A percentile compares a stretch with the other conserved stretches of the same genome.
Conservation (phyloP, 2,797 vertebrate species). For the Oceanodroma leucorhoa region DNA sequence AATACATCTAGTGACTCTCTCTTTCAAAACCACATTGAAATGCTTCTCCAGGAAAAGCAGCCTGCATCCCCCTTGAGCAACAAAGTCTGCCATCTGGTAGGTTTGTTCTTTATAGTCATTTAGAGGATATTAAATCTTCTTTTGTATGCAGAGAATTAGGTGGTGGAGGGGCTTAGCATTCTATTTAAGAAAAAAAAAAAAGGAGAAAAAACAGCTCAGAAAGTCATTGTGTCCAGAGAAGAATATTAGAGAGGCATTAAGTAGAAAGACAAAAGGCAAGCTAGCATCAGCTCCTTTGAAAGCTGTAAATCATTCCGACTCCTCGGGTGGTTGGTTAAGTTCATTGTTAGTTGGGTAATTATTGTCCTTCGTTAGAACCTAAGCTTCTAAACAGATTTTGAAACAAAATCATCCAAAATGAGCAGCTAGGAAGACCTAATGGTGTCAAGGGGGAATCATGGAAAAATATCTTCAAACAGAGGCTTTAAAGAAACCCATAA, state of each 20-base stretch:
- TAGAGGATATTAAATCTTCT: constrained; percentile 55
- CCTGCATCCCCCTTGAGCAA: constrained; percentile 23
- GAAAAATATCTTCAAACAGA: neutral
- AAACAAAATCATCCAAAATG: constrained; percentile 23
- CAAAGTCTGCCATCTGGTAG: constrained; percentile 48
- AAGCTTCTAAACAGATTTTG: constrained; percentile 46
- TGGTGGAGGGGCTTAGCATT: constrained; percentile 18
- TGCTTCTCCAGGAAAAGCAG: constrained; percentile 34
- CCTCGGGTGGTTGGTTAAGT: constrained; percentile 30
- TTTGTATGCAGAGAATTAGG: constrained; percentile 57
- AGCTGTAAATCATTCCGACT: constrained; percentile 46
- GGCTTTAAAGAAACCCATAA: neutral
- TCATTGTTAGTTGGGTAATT: constrained; percentile 55
- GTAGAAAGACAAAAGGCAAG: constrained; percentile 55
- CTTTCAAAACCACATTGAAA: constrained; percentile 50
- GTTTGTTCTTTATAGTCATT: constrained; percentile 44
- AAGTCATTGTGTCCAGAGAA: constrained; percentile 54
- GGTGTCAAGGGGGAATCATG: neutral
- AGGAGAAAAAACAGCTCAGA: constrained; percentile 2
- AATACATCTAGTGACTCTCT: constrained; percentile 19
- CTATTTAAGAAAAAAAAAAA: neutral
- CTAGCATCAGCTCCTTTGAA: constrained; percentile 51
- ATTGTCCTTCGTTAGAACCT: constrained; percentile 34
- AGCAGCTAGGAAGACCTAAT: constrained; percentile 22
- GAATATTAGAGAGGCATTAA: constrained; percentile 58